Evolutionary conservation across 2,888 invertebrate genomes (phyloP).

Genomic region (Ormia ochracea): DNA sequence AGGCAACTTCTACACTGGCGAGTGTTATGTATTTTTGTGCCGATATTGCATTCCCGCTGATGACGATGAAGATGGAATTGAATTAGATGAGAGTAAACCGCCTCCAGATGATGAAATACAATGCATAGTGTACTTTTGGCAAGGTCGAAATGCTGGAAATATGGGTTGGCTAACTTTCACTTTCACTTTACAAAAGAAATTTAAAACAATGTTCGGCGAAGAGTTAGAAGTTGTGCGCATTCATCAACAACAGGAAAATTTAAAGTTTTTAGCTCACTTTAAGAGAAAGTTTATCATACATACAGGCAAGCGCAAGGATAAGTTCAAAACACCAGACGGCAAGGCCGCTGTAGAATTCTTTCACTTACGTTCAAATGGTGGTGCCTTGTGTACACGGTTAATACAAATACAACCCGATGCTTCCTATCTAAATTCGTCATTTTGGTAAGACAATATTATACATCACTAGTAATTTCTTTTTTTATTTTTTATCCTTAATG

Average conservation of each 20-base stretch:
- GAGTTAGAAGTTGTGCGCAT: constrained; percentile 96
- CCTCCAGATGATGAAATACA: constrained; percentile 80
- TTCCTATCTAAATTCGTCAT: constrained; percentile 91
- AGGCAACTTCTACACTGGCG: constrained; percentile 92
- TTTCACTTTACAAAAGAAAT: constrained; percentile 95
- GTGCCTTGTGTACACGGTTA: constrained; percentile 92
- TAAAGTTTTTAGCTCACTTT: constrained; percentile 98
- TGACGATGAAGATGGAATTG: constrained; percentile 79
- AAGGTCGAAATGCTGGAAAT: constrained; percentile 96
- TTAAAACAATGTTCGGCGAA: constrained; percentile 90
- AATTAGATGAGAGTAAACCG: constrained; percentile 69
- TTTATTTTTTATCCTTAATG: background rate
- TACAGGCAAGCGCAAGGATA: constrained; percentile 86
- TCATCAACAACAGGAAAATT: constrained; percentile 98
- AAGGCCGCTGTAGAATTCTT: constrained; percentile 89
- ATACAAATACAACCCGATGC: constrained; percentile 94
- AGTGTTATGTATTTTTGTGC: constrained; percentile 98
- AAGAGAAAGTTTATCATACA: constrained; percentile 95
- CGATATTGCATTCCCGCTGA: constrained; percentile 92
- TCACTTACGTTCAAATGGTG: constrained; percentile 96
- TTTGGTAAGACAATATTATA: constrained; percentile 84
- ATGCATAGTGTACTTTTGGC: constrained; percentile 99
- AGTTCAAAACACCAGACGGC: constrained; percentile 73
- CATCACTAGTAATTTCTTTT: background rate
- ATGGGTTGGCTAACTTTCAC: constrained; percentile 99